Evolutionary conservation across 1,140 invertebrate genomes (phyloP).

Genomic region (Conus betulinus): DNA sequence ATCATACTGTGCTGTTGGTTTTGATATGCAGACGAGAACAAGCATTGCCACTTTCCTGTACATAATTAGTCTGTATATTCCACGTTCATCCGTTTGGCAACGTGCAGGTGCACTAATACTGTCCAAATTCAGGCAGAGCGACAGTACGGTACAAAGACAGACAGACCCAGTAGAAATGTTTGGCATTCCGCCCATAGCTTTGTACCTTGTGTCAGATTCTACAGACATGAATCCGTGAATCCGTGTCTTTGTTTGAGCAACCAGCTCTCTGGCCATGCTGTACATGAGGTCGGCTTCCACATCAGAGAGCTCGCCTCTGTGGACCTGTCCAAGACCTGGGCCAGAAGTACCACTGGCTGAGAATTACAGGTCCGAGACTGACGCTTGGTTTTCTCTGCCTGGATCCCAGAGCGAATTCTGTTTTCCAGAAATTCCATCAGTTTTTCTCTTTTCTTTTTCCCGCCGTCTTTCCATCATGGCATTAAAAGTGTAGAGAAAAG

Average conservation of each 20-base stretch:
- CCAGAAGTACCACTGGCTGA: neutral
- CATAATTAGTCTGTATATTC: no score
- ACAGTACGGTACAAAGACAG: no score
- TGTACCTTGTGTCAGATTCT: neutral
- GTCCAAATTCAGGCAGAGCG: no score
- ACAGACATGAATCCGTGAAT: neutral
- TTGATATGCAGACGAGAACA: no score
- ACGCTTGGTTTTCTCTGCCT: neutral
- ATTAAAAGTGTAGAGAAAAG: conserved; percentile 31
- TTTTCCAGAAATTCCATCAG: neutral
- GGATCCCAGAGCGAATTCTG: neutral
- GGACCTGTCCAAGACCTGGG: neutral
- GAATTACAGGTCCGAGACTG: neutral
- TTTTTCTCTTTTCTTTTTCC: conserved; percentile 6
- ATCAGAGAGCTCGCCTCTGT: neutral
- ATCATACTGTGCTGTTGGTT: no score
- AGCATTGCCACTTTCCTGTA: no score
- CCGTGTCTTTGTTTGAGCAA: neutral
- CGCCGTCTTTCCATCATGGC: neutral
- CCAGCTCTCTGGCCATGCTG: neutral
- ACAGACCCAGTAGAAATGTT: no score
- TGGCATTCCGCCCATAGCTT: no score
- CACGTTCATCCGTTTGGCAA: no score
- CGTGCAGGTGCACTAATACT: no score
- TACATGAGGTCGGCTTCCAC: neutral